Percentiles rank a stretch among this genome's conserved stretches.
Evolutionary conservation across 2,888 invertebrate species (phyloP).

Genomic region (Sinohyriopsis cumingii): DNA sequence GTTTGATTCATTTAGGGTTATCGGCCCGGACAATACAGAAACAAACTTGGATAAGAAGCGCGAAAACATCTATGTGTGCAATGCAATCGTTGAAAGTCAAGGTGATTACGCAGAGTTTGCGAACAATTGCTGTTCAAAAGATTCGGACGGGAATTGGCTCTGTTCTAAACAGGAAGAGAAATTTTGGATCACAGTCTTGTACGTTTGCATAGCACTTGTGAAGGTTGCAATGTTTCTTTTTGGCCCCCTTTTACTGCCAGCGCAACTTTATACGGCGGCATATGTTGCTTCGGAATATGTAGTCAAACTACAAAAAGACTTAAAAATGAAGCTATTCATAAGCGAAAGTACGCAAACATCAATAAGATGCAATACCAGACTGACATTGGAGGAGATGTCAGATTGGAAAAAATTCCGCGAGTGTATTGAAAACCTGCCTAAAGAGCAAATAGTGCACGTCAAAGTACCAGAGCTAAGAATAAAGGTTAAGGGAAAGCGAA

Average conservation of each 20-base stretch:
- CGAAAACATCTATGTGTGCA: constrained; percentile 53
- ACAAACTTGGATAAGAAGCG: constrained; percentile 14
- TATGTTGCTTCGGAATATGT: constrained; percentile 65
- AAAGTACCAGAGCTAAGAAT: constrained; percentile 55
- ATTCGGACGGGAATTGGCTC: constrained; percentile 33
- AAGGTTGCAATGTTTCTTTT: constrained; percentile 64
- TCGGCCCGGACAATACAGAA: constrained; percentile 15
- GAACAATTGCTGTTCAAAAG: constrained; percentile 58
- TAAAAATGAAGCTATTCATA: constrained; percentile 58
- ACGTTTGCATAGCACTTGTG: constrained; percentile 56
- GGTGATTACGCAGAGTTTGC: constrained; percentile 53
- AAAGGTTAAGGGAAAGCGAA: constrained; percentile 62
- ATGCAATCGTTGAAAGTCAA: constrained; percentile 52
- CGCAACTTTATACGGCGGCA: constrained; percentile 60
- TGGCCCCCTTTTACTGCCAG: constrained; percentile 62
- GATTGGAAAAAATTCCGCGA: constrained; percentile 54
- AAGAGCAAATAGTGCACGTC: constrained; percentile 52
- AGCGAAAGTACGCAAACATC: constrained; percentile 52
- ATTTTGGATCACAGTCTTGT: constrained; percentile 60
- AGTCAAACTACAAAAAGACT: constrained; percentile 55
- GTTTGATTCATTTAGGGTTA: constrained; percentile 43
- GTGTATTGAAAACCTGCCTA: constrained; percentile 43
- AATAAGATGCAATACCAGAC: constrained; percentile 49
- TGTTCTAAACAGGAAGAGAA: constrained; percentile 58
- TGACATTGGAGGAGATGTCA: constrained; percentile 52